Evolutionary conservation across 1,140 invertebrate genomes (phyloP).

Genomic region (Trypoxylus dichotomus): DNA sequence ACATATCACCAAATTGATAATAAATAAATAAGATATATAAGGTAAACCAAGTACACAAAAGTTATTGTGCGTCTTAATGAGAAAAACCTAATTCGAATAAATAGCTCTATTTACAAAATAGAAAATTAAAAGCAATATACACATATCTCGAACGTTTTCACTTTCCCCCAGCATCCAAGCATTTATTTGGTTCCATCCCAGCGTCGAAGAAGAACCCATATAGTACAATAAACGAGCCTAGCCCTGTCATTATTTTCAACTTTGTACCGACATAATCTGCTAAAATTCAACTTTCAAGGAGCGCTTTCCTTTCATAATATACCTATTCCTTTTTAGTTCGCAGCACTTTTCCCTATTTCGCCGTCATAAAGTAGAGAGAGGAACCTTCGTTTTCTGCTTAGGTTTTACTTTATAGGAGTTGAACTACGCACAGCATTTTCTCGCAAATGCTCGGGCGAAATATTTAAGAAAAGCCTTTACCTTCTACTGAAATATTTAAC

Average conservation of each 20-base stretch:
- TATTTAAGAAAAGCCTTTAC: neutral
- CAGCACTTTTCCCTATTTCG: conserved; percentile 1
- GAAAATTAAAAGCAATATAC: neutral
- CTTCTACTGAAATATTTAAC: neutral
- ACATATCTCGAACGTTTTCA: neutral
- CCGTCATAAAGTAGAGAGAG: neutral
- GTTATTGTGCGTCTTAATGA: too few relatives aligned
- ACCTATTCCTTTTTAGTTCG: conserved; percentile 19
- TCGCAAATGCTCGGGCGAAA: neutral
- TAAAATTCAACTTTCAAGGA: conserved; percentile 5
- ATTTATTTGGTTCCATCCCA: neutral
- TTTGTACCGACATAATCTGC: conserved; percentile 16
- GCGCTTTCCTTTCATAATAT: neutral
- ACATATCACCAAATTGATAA: too few relatives aligned
- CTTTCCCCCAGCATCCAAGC: neutral
- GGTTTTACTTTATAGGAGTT: neutral
- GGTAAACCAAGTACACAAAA: too few relatives aligned
- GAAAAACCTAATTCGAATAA: too few relatives aligned
- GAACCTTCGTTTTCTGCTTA: neutral
- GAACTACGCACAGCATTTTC: neutral
- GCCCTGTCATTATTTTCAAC: conserved; percentile 14
- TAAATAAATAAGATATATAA: too few relatives aligned
- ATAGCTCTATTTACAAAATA: too few relatives aligned
- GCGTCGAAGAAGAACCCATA: conserved; percentile 1
- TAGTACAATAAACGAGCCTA: conserved; percentile 4